Percentiles rank a stretch among this genome's conserved stretches.
phyloP scores from a whole-genome alignment of 2,888 invertebrate species.

The Parapristionchus giblindavisi region DNA sequence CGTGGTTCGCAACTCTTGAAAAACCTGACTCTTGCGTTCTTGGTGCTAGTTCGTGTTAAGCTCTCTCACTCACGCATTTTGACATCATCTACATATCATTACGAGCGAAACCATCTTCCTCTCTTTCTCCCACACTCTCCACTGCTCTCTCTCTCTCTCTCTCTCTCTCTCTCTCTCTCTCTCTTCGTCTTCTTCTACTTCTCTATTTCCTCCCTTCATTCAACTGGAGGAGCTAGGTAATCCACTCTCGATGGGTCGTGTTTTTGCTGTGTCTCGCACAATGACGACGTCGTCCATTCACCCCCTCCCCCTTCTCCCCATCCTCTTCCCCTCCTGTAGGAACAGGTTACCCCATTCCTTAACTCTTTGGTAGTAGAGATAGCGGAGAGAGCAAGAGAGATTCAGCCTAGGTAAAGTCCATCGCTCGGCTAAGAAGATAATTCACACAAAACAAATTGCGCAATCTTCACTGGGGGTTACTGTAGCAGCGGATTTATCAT shows the following conservation, averaged over 20 bases:
- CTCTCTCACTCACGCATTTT: too few species aligned
- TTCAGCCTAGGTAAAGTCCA: too few species aligned
- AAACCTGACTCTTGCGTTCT: not conserved
- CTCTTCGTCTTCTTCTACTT: not conserved
- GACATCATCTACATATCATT: too few species aligned
- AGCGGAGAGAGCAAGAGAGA: too few species aligned
- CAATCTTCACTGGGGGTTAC: too few species aligned
- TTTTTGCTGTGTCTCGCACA: not conserved
- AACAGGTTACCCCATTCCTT: too few species aligned
- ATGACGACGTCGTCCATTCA: not conserved
- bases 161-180: conserved; percentile 3
- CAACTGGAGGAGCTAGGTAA: not conserved
- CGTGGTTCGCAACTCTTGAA: not conserved
- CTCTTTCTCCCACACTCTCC: conserved; percentile 23
- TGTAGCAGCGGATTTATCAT: too few species aligned
- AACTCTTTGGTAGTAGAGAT: too few species aligned
- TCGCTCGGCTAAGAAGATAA: too few species aligned
- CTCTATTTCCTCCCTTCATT: too few species aligned
- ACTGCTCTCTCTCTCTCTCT: conserved; percentile 25
- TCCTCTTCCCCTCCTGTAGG: too few species aligned
- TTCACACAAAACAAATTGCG: too few species aligned
- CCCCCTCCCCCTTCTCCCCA: not conserved
- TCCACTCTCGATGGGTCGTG: not conserved
- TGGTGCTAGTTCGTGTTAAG: not conserved
- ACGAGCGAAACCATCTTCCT: conserved; percentile 43